A percentile compares a stretch with the other conserved stretches of the same genome.
Evolutionary conservation across 2,888 invertebrate species (phyloP).

Genomic region (Himalopsyche anomala): DNA sequence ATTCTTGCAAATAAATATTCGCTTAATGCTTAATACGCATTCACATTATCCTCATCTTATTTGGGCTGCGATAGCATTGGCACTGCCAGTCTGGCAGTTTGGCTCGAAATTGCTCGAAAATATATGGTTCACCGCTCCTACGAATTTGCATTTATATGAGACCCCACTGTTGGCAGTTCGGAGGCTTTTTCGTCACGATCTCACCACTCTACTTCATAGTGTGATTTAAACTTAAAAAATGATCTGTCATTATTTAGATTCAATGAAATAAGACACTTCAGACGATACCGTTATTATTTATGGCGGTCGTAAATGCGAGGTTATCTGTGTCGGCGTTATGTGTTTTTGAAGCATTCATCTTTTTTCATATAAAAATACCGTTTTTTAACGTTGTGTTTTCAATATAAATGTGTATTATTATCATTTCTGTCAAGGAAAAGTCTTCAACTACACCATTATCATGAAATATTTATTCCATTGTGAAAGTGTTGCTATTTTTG

Average conservation of each 20-base stretch:
- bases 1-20: constrained; percentile 31
- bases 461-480: too few species aligned
- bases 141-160: constrained; percentile 66
- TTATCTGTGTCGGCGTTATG: constrained; percentile 17
- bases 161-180: constrained; percentile 54
- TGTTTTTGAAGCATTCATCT: constrained; percentile 18
- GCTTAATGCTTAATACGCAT: constrained; percentile 42
- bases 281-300: constrained; percentile 40
- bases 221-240: constrained; percentile 63
- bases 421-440: not conserved
- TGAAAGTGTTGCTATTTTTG: too few species aligned
- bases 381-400: constrained; percentile 28
- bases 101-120: constrained; percentile 61
- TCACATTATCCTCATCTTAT: constrained; percentile 50
- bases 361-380: constrained; percentile 1
- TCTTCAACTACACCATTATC: not conserved
- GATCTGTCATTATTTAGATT: constrained; percentile 58
- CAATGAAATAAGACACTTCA: constrained; percentile 23
- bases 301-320: constrained; percentile 13
- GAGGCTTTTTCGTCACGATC: constrained; percentile 53
- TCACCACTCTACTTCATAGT: constrained; percentile 20
- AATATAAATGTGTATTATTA: constrained; percentile 2
- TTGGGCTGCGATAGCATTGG: constrained; percentile 33
- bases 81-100: constrained; percentile 56
- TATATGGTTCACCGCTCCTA: constrained; percentile 62